These are phyloP conservation scores for Montipora capricornis DNA, from an alignment of 64 coral and sea anemone species.

Conservation along the genomic window DNA sequence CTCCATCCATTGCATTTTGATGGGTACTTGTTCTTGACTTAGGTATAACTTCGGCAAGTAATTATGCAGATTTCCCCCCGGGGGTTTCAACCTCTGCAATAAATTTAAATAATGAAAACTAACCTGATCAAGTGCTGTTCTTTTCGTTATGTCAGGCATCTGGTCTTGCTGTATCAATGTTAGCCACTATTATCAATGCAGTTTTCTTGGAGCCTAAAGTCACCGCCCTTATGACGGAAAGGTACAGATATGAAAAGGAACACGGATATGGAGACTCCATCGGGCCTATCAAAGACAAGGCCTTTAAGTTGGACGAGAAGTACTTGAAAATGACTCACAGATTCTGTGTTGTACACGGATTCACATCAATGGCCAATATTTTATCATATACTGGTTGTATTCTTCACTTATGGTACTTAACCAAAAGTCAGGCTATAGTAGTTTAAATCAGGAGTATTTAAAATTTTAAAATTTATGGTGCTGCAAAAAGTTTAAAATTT, in stretches of 20 bases:
- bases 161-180: constrained; percentile 59
- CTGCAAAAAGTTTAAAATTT: too few species aligned
- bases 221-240: constrained; percentile 50
- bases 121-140: neutral
- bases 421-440: constrained; percentile 6
- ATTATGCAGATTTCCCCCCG: too few species aligned
- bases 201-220: constrained; percentile 77
- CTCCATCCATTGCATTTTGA: too few species aligned
- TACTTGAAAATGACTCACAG: constrained; percentile 68
- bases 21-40: too few species aligned
- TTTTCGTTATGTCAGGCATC: constrained; percentile 39
- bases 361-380: constrained; percentile 82
- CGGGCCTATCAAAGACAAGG: constrained; percentile 74
- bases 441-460: neutral
- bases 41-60: too few species aligned
- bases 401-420: constrained; percentile 79
- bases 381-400: constrained; percentile 67
- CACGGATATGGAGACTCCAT: constrained; percentile 79
- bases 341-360: constrained; percentile 77
- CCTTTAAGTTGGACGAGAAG: constrained; percentile 61
- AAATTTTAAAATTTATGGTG: too few species aligned
- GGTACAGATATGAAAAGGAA: constrained; percentile 81
- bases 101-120: neutral
- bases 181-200: constrained; percentile 62
- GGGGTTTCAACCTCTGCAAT: too few species aligned